Conservation (phyloP, 2,888 invertebrate species). For the Microctonus hyperodae region DNA sequence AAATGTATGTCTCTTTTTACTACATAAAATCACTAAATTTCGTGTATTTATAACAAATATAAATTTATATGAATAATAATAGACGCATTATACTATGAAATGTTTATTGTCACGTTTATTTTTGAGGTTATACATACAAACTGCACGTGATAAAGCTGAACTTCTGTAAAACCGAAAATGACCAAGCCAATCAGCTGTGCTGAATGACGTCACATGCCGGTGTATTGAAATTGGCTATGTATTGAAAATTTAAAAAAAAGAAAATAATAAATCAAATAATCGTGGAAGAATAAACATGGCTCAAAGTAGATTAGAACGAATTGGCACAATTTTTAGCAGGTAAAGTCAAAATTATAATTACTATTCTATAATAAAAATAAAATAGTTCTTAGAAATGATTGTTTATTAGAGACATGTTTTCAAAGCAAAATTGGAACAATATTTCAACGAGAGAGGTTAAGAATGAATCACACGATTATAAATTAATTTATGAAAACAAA, state of each 20-base stretch:
- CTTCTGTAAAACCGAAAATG: not conserved
- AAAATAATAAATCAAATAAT: no score
- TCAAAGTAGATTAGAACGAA: slow-evolving; percentile 55
- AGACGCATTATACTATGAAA: not conserved
- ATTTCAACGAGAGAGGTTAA: no score
- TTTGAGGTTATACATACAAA: not conserved
- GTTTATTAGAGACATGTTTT: no score
- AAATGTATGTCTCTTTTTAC: no score
- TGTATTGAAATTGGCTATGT: not conserved
- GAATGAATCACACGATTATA: no score
- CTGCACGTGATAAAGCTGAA: not conserved
- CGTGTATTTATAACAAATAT: not conserved
- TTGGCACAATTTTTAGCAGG: slow-evolving; percentile 59
- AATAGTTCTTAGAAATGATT: not conserved
- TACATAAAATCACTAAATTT: no score
- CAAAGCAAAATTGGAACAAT: no score
- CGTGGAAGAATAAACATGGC: no score
- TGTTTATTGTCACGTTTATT: not conserved
- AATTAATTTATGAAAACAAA: no score
- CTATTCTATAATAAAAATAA: not conserved
- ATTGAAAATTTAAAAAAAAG: not conserved
- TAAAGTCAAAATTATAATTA: slow-evolving; percentile 35
- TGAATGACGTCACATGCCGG: not conserved
- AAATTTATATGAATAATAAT: not conserved
- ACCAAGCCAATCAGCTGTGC: not conserved